Evolutionary conservation across 2,797 vertebrate species (phyloP), one percentile per base, ranked within the genome.

Genomic region (Molossus molossus): DNA sequence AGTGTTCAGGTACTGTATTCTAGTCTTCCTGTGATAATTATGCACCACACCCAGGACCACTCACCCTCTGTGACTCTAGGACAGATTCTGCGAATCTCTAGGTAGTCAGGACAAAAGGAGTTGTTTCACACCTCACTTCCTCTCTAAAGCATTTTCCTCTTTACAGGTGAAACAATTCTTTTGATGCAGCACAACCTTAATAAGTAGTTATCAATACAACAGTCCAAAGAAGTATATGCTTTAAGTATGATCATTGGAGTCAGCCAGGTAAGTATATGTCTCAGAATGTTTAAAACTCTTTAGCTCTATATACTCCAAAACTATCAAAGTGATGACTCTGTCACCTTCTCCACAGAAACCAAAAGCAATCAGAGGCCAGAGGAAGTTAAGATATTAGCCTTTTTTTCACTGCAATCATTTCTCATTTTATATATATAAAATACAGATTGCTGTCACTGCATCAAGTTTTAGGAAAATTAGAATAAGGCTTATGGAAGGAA

Each of bases 371-470:
- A 0, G 48, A 73, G 79, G 53, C 40, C 72, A 79, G 86, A 80
- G 48, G 53, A 87, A 65, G 75, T 75, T 15, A 91, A 95, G 76
- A 77, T 70, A 40, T 45, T 87, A 87, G 86, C 48, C 21, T 33
- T 77, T 50, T 94, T 96, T 94, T 62, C 37, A 11, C 55, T 95
- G 53, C 25, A 94, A 93, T 65, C 77, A 40, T 77, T 87, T 82
- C 62, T 89, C 88, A 93, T 80, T 77, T 94, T 85, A 96, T 53
- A 37, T 53, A 37, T 83, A 64, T 64, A 73, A 86, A 81, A 50
- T 25, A 62, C 29, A 70, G 58, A 60, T 33, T 57, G 77, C 76
- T 76, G 20, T 81, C 21, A 23, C 33, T 37, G 29, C 73, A 77
- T 48, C 45, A 65, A 67, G 20, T 40, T 95, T 89, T 95, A 67